These are phyloP conservation scores for Knipowitschia caucasica DNA, from an alignment of 2,797 vertebrate genomes.

Conservation along the genomic window DNA sequence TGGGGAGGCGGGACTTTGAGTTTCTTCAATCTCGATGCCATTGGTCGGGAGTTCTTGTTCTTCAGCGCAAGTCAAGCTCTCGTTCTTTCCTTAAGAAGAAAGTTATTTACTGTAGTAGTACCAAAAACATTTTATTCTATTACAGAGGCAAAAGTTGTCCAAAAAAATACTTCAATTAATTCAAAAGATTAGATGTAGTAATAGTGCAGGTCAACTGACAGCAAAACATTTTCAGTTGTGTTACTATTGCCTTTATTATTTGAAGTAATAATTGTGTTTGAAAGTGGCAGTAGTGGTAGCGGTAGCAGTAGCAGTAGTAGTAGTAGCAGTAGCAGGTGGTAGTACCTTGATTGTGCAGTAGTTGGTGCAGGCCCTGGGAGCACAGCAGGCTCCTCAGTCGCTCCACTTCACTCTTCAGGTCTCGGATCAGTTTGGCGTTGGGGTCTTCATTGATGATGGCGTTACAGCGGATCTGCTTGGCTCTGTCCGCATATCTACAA, in stretches of 20 bases:
- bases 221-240: no score
- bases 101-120: no score
- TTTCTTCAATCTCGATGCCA: slow-evolving; percentile 29
- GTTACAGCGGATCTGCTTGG: slow-evolving; percentile 91
- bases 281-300: not conserved
- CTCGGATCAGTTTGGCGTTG: slow-evolving; percentile 86
- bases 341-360: slow-evolving; percentile 50
- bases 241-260: no score
- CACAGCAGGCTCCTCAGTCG: slow-evolving; percentile 82
- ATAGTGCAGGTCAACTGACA: no score
- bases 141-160: no score
- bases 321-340: not conserved
- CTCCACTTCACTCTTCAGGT: slow-evolving; percentile 87
- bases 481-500: slow-evolving; percentile 84
- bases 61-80: slow-evolving; percentile 11
- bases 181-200: no score
- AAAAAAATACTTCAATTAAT: no score
- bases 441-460: slow-evolving; percentile 90
- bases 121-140: no score
- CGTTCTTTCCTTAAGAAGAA: slow-evolving; percentile 52
- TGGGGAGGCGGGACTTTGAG: slow-evolving; percentile 34
- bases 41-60: slow-evolving; percentile 39
- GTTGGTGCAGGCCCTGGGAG: slow-evolving; percentile 76
- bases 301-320: not conserved
- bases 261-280: not conserved